Base-by-base conservation (phyloP, 2,113 vertebrate genomes). In the Mormoops blainvillei region DNA sequence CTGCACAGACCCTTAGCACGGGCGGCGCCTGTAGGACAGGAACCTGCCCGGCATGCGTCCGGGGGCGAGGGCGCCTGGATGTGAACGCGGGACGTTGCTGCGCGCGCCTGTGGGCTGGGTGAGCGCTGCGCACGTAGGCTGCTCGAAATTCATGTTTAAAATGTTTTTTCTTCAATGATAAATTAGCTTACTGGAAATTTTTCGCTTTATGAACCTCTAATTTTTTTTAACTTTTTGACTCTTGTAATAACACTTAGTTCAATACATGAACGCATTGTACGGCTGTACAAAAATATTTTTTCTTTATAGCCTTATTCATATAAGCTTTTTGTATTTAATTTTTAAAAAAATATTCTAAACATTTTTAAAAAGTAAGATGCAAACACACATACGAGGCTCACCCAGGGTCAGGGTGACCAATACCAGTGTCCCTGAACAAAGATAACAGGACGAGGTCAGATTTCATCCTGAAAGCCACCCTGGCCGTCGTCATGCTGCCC, bases 51-150 rank as follows among this genome's bases (percentile, higher is more conserved):
- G 36, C 28, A 10, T 5, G 68, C 5, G 68, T 5, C 9, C 2
- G 36, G 33, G n/a, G 20, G n/a, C 6, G 7, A 20, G 65, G 33
- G n/a, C 5, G 36, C 22, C n/a, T 24, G 10, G 9, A 10, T 26
- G 36, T 13, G 70, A 15, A 7, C 4, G 12, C 70, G 2, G 24
- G 70, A 41, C 68, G 4, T 4, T 2, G 8, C n/a, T 38, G 20
- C 19, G 15, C 61, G 15, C 5, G 14, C 13, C 12, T 38, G 19
- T 38, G 4, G 20, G 4, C 68, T 22, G 22, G 0, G 26, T 3
- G 12, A 38, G 14, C 38, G 7, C 63, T 18, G 63, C 26, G 22
- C 68, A 5, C 36, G 38, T 10, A 1, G 70, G 13, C 70, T 28
- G 6, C 22, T 4, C 38, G 0, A 41, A 14, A 14, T 41, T 41